Evolutionary conservation across 2,888 invertebrate species (phyloP).

Genomic region (Galeruca laticollis): DNA sequence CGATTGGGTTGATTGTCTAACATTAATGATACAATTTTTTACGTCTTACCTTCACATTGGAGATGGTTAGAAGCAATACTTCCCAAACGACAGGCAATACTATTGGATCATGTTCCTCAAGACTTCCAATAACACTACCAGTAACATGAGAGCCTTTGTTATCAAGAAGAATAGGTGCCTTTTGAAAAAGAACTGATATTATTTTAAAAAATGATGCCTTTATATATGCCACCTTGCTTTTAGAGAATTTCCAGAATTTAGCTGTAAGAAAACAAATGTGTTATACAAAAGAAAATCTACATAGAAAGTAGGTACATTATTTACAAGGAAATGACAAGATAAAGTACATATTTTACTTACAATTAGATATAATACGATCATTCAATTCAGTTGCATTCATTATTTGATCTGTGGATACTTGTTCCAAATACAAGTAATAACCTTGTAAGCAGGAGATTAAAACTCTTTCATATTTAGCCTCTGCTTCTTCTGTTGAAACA

Average conservation of each 20-base stretch:
- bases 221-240: constrained; percentile 68
- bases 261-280: constrained; percentile 28
- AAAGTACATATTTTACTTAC: constrained; percentile 54
- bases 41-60: constrained; percentile 68
- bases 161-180: constrained; percentile 69
- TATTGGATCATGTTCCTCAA: constrained; percentile 78
- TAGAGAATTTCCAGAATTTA: constrained; percentile 80
- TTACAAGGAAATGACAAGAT: background rate
- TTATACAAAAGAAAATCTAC: too few relatives aligned
- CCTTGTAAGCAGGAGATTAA: constrained; percentile 76
- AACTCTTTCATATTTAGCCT: constrained; percentile 77
- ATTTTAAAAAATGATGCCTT: constrained; percentile 78
- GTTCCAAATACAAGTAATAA: constrained; percentile 73
- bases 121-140: constrained; percentile 72
- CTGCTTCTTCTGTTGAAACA: constrained; percentile 74
- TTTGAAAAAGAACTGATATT: constrained; percentile 73
- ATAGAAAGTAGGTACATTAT: too few relatives aligned
- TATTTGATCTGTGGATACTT: constrained; percentile 69
- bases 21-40: too few relatives aligned
- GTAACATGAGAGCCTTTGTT: constrained; percentile 71
- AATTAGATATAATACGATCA: constrained; percentile 62
- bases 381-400: constrained; percentile 68
- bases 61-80: constrained; percentile 74
- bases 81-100: constrained; percentile 82
- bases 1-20: background rate